Conservation (phyloP, 2,113 vertebrate genomes). For the Pseudois nayaur region DNA sequence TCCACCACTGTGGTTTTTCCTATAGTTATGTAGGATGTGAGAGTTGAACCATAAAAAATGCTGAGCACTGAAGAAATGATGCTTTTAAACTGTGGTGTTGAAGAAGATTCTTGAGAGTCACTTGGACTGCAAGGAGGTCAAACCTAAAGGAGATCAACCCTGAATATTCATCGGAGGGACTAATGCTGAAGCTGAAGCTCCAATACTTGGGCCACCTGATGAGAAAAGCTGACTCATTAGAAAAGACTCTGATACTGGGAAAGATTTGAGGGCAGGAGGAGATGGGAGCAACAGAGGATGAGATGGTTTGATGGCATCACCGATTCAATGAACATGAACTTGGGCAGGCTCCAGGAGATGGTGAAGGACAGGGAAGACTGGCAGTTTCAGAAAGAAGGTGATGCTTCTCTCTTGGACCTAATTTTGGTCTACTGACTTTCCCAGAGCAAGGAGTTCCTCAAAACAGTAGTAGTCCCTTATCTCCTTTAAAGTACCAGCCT, state of each 20-base stretch:
- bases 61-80: neutral
- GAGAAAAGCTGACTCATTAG: neutral
- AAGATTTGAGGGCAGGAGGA: neutral
- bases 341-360: neutral
- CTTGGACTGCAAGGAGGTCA: neutral
- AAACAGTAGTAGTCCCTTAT: neutral
- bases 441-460: neutral
- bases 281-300: neutral
- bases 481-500: neutral
- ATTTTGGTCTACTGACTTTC: neutral
- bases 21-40: neutral
- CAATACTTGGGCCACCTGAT: neutral
- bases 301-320: neutral
- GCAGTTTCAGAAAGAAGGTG: neutral
- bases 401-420: neutral
- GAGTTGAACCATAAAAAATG: neutral
- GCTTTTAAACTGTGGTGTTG: neutral
- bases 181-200: neutral
- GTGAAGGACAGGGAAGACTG: neutral
- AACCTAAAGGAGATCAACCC: neutral
- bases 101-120: neutral
- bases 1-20: neutral
- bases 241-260: neutral
- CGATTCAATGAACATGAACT: neutral
- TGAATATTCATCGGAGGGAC: neutral